Evolutionary conservation across 1,140 invertebrate genomes (phyloP), one percentile per base, ranked within the genome.

Genomic region (Homalodisca vitripennis): DNA sequence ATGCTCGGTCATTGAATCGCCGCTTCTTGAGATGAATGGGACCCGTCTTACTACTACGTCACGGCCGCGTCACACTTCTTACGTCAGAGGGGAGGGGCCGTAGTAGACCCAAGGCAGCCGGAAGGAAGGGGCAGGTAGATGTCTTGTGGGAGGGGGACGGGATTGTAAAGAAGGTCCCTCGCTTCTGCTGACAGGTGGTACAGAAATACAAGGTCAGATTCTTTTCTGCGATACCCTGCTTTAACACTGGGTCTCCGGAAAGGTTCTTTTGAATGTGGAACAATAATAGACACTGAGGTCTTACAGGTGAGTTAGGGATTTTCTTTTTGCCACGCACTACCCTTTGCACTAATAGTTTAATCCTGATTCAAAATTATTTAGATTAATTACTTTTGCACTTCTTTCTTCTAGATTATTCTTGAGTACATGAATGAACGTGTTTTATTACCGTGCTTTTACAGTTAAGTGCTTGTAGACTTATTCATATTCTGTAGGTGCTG

Each of bases 21-120:
- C 6, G 55, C 55, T 60, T 26, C 55, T 60, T 60, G 55, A 27
- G 55, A 27, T 60, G 55, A 60, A 60, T 60, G 55, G 55, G 55
- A 53, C 55, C 55, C 22, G 55, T 60, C 55, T 60, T 60, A 60
- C 55, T 60, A 53, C 55, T 60, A 60, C 55, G 55, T 60, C 55
- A 60, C 55, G 29, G 22, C 29, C 26, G 22, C 22, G 26, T 26
- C 26, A 6, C 34, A 14, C 55, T 60, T n/a, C 55, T 60, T 60
- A 60, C 55, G 55, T 60, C 55, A 60, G 55, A 27, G 14, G 26
- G 24, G 55, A 26, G 3, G 12, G 48, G 48, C 6, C 3, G 48
- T 6, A 53, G 34, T 17, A n/a, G 34, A 17, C 34, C 34, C 34
- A 41, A 41, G 34, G 34, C 34, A 10, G 17, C 48, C 48, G 48